Conservation (phyloP, 2,888 invertebrate genomes). For the Mesodorylaimus sp. region DNA sequence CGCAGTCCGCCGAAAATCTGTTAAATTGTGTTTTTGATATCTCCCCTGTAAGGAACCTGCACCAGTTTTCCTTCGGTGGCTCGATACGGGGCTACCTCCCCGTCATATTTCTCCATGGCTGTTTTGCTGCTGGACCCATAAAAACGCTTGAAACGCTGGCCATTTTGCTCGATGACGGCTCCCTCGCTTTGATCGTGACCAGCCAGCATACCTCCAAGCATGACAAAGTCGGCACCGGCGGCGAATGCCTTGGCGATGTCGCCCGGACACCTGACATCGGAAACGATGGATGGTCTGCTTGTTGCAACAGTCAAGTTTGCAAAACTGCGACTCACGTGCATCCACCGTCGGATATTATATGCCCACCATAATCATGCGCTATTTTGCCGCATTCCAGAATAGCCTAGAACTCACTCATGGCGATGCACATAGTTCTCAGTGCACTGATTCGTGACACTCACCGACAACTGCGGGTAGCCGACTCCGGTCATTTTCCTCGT, state of each 20-base stretch:
- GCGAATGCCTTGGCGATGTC: constrained; percentile 82
- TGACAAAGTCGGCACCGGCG: constrained; percentile 84
- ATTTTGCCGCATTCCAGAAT: constrained; percentile 87
- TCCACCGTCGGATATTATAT: constrained; percentile 87
- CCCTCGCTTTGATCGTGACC: constrained; percentile 81
- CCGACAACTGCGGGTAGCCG: constrained; percentile 54
- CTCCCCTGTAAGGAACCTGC: constrained; percentile 64
- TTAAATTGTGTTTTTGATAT: constrained; percentile 50
- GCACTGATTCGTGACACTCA: no score
- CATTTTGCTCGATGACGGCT: constrained; percentile 52
- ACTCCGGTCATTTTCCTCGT: constrained; percentile 81
- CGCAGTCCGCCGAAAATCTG: constrained; percentile 73
- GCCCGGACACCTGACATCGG: constrained; percentile 31
- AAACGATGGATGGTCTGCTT: no score
- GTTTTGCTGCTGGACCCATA: constrained; percentile 80
- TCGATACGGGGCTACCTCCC: constrained; percentile 52
- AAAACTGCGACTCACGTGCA: constrained; percentile 76
- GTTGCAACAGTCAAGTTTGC: no score
- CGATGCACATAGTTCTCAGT: no score
- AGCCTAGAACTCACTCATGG: no score
- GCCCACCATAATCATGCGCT: constrained; percentile 76
- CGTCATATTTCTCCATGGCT: constrained; percentile 71
- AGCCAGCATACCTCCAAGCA: constrained; percentile 83
- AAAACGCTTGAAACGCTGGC: constrained; percentile 62
- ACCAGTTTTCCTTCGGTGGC: constrained; percentile 82